Percentiles rank a stretch among this genome's conserved stretches.
These are phyloP conservation scores for Gymnoscelis rufifasciata DNA, from an alignment of 2,888 invertebrate genomes.

Conservation along the genomic window DNA sequence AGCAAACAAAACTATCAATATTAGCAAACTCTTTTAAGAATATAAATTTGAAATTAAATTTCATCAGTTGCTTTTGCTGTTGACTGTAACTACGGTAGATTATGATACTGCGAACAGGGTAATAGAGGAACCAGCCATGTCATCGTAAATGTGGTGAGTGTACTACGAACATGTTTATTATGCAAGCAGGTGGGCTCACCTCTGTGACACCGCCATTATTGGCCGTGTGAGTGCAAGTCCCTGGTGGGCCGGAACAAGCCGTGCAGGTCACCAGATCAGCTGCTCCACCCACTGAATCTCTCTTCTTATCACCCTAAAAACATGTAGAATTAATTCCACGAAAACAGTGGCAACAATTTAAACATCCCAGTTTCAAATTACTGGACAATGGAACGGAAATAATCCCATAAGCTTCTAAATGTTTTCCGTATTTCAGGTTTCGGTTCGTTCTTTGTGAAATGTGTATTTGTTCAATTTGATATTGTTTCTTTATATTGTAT, in stretches of 20 bases:
- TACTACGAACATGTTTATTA: too few species aligned
- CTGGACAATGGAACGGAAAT: not conserved
- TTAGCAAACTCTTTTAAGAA: too few species aligned
- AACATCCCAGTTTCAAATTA: not conserved
- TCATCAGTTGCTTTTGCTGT: too few species aligned
- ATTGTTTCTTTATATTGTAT: too few species aligned
- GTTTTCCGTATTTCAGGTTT: not conserved
- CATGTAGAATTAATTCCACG: conserved; percentile 14
- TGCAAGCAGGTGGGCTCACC: conserved; percentile 70
- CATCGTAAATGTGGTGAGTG: conserved; percentile 1
- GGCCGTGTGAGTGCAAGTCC: conserved; percentile 90
- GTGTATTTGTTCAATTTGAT: not conserved
- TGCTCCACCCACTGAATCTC: conserved; percentile 84
- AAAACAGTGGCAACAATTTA: not conserved
- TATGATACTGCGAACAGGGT: too few species aligned
- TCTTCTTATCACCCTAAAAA: conserved; percentile 89
- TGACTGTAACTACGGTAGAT: too few species aligned
- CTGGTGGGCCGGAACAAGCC: conserved; percentile 85
- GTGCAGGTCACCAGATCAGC: conserved; percentile 92
- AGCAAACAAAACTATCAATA: too few species aligned
- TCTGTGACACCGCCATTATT: conserved; percentile 93
- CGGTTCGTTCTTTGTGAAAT: not conserved
- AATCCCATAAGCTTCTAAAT: not conserved
- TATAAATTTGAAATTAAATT: too few species aligned
- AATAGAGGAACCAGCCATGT: not conserved